These are phyloP conservation scores for Helostoma temminkii DNA, from an alignment of 2,797 vertebrate genomes.

Conservation along the genomic window DNA sequence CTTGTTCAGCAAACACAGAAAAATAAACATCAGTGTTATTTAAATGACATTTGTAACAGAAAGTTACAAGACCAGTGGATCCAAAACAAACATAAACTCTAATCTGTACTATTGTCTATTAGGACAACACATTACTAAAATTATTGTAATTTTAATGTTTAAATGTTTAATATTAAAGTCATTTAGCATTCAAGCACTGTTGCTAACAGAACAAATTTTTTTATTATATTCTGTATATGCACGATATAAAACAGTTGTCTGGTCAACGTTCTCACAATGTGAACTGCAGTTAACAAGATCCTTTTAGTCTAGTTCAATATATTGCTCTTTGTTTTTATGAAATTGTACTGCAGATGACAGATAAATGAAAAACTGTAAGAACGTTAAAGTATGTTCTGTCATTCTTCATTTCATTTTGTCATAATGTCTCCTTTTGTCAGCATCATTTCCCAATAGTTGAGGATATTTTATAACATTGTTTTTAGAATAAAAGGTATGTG, in stretches of 20 bases:
- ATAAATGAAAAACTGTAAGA: constrained; percentile 17
- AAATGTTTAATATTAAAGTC: neutral
- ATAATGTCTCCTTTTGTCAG: neutral
- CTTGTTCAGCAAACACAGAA: constrained; percentile 21
- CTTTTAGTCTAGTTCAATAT: neutral
- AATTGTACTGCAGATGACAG: constrained; percentile 17
- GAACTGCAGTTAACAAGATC: neutral
- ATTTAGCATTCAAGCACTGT: neutral
- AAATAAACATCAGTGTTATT: neutral
- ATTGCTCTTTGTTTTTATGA: neutral
- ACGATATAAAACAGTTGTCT: constrained; percentile 2
- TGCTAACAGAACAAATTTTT: neutral
- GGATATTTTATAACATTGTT: neutral
- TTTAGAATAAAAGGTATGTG: constrained; percentile 7
- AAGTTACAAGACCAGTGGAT: neutral
- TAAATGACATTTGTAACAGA: neutral
- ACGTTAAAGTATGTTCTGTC: neutral
- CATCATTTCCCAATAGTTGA: constrained; percentile 6
- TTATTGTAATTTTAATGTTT: neutral
- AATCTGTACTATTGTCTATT: neutral
- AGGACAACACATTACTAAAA: neutral
- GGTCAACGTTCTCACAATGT: neutral
- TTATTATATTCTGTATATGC: neutral
- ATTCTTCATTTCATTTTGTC: constrained; percentile 16
- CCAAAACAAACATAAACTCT: neutral